A percentile compares a stretch with the other conserved stretches of the same genome.
Evolutionary conservation across 2,888 invertebrate genomes (phyloP).

Genomic region (Apeira syringaria): DNA sequence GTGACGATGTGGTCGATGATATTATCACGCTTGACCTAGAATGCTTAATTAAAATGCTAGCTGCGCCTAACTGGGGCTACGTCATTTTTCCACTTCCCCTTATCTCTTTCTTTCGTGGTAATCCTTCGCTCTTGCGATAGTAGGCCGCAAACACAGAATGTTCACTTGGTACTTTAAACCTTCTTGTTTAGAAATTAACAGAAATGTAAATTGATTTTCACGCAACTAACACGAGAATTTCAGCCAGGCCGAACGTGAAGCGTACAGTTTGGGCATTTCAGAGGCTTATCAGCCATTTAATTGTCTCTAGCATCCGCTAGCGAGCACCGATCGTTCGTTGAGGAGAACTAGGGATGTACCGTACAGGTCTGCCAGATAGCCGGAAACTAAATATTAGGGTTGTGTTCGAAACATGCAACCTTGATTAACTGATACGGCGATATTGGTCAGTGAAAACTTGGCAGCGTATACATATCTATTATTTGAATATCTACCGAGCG

Average conservation of each 20-base stretch:
- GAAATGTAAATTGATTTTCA: slow-evolving; percentile 31
- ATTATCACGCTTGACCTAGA: too few relatives aligned
- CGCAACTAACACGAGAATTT: slow-evolving; percentile 39
- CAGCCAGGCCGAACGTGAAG: slow-evolving; percentile 15
- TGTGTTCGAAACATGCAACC: background rate
- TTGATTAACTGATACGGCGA: background rate
- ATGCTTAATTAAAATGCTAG: too few relatives aligned
- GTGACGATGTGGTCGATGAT: too few relatives aligned
- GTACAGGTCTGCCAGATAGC: background rate
- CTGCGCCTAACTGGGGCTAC: too few relatives aligned
- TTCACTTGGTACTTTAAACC: too few relatives aligned
- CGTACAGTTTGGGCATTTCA: slow-evolving; percentile 27
- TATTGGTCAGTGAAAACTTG: background rate
- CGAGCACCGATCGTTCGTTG: slow-evolving; percentile 47
- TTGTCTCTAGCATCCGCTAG: slow-evolving; percentile 55
- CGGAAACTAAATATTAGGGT: slow-evolving; percentile 2
- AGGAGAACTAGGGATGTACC: slow-evolving; percentile 10
- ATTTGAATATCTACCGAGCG: too few relatives aligned
- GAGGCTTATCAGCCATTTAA: slow-evolving; percentile 57
- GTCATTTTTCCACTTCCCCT: too few relatives aligned
- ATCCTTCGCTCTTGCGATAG: too few relatives aligned
- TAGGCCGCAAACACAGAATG: too few relatives aligned
- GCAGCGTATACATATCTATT: too few relatives aligned
- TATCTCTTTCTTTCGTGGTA: too few relatives aligned
- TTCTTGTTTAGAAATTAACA: slow-evolving; percentile 13